Conservation (phyloP, 2,113 vertebrate genomes). For the Chloebia gouldiae region DNA sequence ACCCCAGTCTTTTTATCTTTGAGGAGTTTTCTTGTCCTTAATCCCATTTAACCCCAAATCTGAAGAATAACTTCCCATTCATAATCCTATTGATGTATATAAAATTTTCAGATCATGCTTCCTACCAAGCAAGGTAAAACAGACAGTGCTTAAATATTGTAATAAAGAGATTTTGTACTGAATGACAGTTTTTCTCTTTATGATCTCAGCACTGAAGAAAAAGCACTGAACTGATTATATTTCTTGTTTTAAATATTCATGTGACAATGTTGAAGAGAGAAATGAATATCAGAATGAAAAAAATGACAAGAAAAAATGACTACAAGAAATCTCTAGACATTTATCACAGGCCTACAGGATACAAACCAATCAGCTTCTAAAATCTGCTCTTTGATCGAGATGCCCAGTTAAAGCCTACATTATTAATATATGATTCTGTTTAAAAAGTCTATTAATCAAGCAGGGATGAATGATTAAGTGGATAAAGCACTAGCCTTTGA, state of each 20-base stretch:
- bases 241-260: constrained; percentile 73
- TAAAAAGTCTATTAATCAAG: constrained; percentile 74
- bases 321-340: constrained; percentile 67
- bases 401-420: constrained; percentile 68
- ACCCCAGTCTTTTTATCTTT: neutral
- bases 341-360: constrained; percentile 67
- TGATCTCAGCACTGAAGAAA: constrained; percentile 48
- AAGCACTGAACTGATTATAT: constrained; percentile 63
- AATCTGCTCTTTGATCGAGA: constrained; percentile 66
- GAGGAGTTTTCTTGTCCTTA: neutral
- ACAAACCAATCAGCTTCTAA: constrained; percentile 71
- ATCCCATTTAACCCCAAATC: neutral
- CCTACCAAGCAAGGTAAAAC: constrained; percentile 25
- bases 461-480: constrained; percentile 69
- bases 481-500: constrained; percentile 61
- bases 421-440: constrained; percentile 74
- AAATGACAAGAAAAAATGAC: constrained; percentile 53
- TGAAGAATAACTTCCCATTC: neutral
- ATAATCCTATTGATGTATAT: neutral
- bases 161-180: constrained; percentile 54
- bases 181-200: constrained; percentile 53
- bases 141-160: constrained; percentile 51
- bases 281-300: constrained; percentile 67
- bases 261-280: constrained; percentile 67
- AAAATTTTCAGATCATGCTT: neutral